Percentiles rank a stretch among this genome's conserved stretches.
Evolutionary conservation across 1,140 invertebrate species (phyloP).

Genomic region (Diploscapter pachys): DNA sequence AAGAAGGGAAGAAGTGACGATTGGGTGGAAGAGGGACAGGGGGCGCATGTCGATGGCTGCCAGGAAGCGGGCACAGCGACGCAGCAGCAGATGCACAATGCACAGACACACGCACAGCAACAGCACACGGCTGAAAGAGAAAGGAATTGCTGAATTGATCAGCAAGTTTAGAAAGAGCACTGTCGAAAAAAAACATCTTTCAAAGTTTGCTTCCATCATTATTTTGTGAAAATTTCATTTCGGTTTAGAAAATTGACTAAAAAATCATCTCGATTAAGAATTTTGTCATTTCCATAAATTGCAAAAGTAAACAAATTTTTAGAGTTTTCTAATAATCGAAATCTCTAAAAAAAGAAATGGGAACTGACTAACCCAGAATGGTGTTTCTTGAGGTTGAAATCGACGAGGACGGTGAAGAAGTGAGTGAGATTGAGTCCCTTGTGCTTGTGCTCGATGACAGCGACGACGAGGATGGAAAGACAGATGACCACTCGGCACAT

Average conservation of each 20-base stretch:
- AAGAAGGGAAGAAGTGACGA: constrained; percentile 23
- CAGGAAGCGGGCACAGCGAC: constrained; percentile 22
- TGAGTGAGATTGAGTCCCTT: no score
- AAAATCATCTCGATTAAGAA: constrained; percentile 23
- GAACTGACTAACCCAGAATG: no score
- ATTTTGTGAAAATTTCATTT: constrained; percentile 30
- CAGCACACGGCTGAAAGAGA: constrained; percentile 11
- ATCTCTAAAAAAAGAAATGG: no score
- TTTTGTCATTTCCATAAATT: no score
- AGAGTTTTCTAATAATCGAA: no score
- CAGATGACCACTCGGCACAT: no score
- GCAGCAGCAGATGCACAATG: constrained; percentile 12
- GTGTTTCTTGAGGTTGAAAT: no score
- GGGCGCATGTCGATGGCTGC: constrained; percentile 25
- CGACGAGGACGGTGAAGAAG: no score
- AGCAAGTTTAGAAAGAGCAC: constrained; percentile 1
- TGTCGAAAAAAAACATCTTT: constrained; percentile 17
- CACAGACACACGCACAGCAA: constrained; percentile 12
- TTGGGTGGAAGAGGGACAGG: constrained; percentile 23
- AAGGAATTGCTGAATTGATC: no score
- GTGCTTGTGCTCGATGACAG: no score
- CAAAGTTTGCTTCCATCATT: constrained; percentile 33
- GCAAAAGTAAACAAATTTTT: no score
- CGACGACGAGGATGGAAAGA: no score
- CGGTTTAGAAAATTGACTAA: constrained; percentile 42